Conservation (phyloP, 2,888 invertebrate genomes). For the Ormyrus labotus region DNA sequence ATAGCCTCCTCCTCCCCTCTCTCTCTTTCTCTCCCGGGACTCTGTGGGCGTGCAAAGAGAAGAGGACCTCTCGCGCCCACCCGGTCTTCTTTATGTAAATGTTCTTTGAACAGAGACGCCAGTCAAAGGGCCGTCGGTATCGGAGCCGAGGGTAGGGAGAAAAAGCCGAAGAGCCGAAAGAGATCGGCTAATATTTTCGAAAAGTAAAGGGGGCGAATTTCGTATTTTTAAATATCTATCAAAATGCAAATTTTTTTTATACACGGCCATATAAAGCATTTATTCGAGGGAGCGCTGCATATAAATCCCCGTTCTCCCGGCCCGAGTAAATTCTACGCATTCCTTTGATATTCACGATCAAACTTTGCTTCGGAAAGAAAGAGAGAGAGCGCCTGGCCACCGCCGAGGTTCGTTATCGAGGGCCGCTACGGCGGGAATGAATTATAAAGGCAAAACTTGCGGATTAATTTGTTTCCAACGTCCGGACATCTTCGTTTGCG, state of each 20-base stretch:
- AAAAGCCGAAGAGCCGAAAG: background rate
- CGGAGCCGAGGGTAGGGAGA: background rate
- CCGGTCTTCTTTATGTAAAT: constrained; percentile 47
- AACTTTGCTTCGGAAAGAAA: constrained; percentile 25
- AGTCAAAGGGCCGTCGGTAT: background rate
- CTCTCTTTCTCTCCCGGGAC: background rate
- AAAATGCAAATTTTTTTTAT: constrained; percentile 43
- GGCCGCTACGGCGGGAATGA: constrained; percentile 2
- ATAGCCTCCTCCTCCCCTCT: constrained; percentile 1
- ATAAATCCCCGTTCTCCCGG: background rate
- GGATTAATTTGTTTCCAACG: constrained; percentile 31
- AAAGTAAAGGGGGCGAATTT: background rate
- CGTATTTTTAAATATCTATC: constrained; percentile 34
- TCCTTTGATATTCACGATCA: constrained; percentile 50
- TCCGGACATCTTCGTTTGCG: background rate
- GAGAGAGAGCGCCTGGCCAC: background rate
- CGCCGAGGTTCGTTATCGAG: constrained; percentile 31
- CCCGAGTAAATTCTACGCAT: constrained; percentile 39
- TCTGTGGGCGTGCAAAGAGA: background rate
- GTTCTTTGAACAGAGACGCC: constrained; percentile 17
- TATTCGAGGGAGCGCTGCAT: constrained; percentile 14
- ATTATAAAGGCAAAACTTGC: constrained; percentile 31
- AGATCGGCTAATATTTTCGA: background rate
- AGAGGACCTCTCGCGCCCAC: background rate
- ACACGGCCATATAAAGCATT: background rate